phyloP scores from a whole-genome alignment of 2,888 invertebrate species.

The Eledone cirrhosa region DNA sequence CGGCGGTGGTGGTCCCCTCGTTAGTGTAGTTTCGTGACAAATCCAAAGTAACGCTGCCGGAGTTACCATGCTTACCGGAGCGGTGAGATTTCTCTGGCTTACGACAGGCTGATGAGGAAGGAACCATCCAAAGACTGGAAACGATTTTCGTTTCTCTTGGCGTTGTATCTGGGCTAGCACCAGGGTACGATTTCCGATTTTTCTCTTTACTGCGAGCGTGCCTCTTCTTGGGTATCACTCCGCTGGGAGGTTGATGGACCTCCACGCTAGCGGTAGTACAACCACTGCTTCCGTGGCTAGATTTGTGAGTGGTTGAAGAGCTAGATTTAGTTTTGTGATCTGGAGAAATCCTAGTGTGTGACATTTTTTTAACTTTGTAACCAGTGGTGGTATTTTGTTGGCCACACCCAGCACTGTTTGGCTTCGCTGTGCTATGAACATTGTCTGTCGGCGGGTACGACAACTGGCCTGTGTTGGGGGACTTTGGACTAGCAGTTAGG shows the following conservation, averaged over 20 bases:
- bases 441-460: neutral
- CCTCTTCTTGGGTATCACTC: neutral
- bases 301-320: slow-evolving; percentile 9
- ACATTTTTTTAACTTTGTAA: slow-evolving; percentile 10
- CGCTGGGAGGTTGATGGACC: neutral
- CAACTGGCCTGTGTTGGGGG: neutral
- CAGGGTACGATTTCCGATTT: slow-evolving; percentile 22
- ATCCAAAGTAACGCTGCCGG: neutral
- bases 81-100: slow-evolving; percentile 14
- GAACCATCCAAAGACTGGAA: neutral
- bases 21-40: slow-evolving; percentile 16
- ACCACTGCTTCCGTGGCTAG: neutral
- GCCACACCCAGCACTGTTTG: neutral
- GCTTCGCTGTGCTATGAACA: neutral
- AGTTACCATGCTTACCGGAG: neutral
- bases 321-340: slow-evolving; percentile 17
- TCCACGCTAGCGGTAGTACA: neutral
- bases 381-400: no score
- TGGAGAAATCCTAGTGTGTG: neutral
- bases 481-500: slow-evolving; percentile 16
- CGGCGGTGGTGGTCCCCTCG: no score
- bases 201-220: slow-evolving; percentile 22
- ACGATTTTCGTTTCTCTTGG: slow-evolving; percentile 3
- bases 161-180: slow-evolving; percentile 22
- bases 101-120: neutral